Evolutionary conservation across 92 coral and sea anemone species (phyloP), one percentile per base, ranked within the genome.

Genomic region (Porites cylindrica): DNA sequence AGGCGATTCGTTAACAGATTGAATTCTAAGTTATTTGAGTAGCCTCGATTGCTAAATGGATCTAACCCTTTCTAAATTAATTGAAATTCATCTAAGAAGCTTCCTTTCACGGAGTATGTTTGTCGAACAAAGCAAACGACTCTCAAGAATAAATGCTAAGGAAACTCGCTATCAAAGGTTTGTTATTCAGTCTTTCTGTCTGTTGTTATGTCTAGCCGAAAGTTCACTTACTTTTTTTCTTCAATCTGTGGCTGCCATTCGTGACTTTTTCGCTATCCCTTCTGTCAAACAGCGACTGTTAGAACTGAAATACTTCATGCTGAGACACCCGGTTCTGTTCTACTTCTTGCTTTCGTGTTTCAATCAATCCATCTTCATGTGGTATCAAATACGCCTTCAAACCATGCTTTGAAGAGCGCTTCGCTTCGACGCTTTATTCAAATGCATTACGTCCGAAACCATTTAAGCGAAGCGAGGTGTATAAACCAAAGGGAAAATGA

Each of bases 51-150:
- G 78, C 43, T 12, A 70, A 7, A 70, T 59, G 58, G 71, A 26
- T 69, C 26, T 24, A 66, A 61, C n/a, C 21, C 61, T 61, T 70
- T n/a, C n/a, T 18, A 58, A 81, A 47, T 74, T 70, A 58, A 82
- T 82, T 82, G 78, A 82, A 82, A 82, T 82, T 82, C 86, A 82
- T 18, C 64, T 20, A 10, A 71, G 77, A 58, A 23, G 66, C 52
- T 70, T 47, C 20, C 10, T 70, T 26, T 24, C 6, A 10, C 18
- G 53, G 67, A 29, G 53, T 69, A 56, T 74, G 86, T 72, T 58
- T 60, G 86, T 54, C 75, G 71, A 82, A 70, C 86, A 82, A 82
- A 70, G 69, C 7, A 66, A 17, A 56, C 71, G 29, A 51, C 51
- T 80, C 51, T 62, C 51, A 14, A 2, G 51, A 62, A 13, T 9